Base-by-base conservation (phyloP, 1,140 invertebrate species). In the Monochamus saltuarius region DNA sequence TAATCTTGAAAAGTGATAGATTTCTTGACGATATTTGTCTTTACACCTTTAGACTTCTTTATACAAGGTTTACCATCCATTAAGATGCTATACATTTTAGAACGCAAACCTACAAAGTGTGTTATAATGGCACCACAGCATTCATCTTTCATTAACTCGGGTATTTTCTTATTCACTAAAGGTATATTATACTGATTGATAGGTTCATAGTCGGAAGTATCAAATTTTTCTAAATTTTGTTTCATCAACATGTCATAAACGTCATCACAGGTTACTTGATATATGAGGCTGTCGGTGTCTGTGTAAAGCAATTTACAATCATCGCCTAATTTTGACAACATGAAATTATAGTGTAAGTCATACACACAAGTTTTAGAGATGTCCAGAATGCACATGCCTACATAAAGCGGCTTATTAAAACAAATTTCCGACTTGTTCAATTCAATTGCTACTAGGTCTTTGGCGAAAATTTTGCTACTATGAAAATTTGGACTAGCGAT, bases 151-250 rank as follows among this genome's bases (percentile, higher is more conserved):
- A n/a, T 77, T 69, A 79, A 75, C 7, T 80, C 79, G 4, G 79
- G 17, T 4, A 79, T 73, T 62, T 83, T 82, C 66, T 79, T 80
- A 63, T 81, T 81, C 38, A 54, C 53, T 52, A 50, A 47, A 9
- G 68, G 67, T 8, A 75, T 73, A 19, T 59, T 59, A 55, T 68
- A 70, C 16, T 58, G 42, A 63, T 73, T 73, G 56, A 68, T 54
- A 45, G 13, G n/a, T n/a, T 58, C 40, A 65, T 75, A 70, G 45
- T 74, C 72, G 11, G 60, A 63, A n/a, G n/a, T n/a, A n/a, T n/a
- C n/a, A n/a, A n/a, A n/a, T 11, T 68, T 75, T 59, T 74, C 71
- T 64, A 74, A 74, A 42, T 42, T 11, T 13, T 39, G 17, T 34
- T 64, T 11, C 61, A 51, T 51, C 19, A 69, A 69, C 17, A 50